Percentiles rank a stretch among this genome's conserved stretches.
phyloP scores from a whole-genome alignment of 2,797 vertebrate genomes.

The Megalops cyprinoides region DNA sequence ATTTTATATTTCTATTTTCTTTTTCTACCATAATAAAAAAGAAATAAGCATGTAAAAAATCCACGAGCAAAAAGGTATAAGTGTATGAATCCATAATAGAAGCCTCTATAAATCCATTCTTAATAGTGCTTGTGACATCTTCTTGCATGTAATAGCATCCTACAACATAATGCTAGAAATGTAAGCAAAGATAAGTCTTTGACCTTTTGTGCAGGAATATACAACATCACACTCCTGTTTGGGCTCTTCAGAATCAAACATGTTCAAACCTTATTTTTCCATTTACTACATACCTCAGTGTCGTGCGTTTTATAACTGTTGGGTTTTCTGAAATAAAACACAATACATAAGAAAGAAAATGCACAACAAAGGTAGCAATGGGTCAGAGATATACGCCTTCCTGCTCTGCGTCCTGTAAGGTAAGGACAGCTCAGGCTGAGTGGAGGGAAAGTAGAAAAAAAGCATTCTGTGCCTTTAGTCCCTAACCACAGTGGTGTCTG shows the following conservation, averaged over 20 bases:
- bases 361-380: background rate
- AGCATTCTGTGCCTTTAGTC: background rate
- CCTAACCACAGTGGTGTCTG: constrained; percentile 30
- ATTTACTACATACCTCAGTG: background rate
- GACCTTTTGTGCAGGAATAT: too few relatives aligned
- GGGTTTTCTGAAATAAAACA: background rate
- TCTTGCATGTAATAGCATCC: too few relatives aligned
- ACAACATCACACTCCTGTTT: too few relatives aligned
- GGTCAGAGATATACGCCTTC: background rate
- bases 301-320: background rate
- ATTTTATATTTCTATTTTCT: too few relatives aligned
- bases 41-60: background rate
- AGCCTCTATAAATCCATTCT: background rate
- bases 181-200: too few relatives aligned
- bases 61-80: background rate
- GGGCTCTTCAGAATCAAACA: too few relatives aligned
- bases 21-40: background rate
- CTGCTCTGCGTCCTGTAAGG: background rate
- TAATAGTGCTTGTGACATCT: background rate
- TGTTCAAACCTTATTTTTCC: background rate
- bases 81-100: background rate
- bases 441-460: background rate
- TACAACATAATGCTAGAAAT: too few relatives aligned
- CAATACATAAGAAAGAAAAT: background rate
- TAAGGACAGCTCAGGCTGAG: background rate